phyloP scores from a whole-genome alignment of 2,888 invertebrate genomes.

The Allolobophora icterica region DNA sequence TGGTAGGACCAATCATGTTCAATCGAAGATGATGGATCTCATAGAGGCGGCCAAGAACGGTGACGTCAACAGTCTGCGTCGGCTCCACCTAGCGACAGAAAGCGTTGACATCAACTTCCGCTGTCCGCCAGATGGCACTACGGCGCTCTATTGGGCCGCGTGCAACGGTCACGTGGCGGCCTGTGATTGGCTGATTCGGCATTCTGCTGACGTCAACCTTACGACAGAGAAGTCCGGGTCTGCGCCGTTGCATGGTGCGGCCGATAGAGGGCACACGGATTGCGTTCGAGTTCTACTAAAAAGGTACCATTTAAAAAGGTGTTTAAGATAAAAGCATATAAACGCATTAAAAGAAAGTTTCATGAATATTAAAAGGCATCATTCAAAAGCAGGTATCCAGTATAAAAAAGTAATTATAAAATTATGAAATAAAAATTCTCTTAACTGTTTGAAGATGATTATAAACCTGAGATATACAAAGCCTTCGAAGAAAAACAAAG shows the following conservation, averaged over 20 bases:
- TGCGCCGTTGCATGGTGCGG: slow-evolving; percentile 41
- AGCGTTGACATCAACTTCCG: slow-evolving; percentile 27
- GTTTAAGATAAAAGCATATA: too few relatives aligned
- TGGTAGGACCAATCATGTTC: background rate
- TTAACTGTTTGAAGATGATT: too few relatives aligned
- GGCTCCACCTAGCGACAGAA: background rate
- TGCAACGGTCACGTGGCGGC: slow-evolving; percentile 40
- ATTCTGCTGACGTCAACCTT: slow-evolving; percentile 38
- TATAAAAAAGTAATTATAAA: too few relatives aligned
- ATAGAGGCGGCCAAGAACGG: slow-evolving; percentile 37
- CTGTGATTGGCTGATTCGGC: slow-evolving; percentile 40
- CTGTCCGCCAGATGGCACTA: slow-evolving; percentile 37
- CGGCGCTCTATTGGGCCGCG: slow-evolving; percentile 43
- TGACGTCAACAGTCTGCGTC: slow-evolving; percentile 21
- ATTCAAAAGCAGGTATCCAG: too few relatives aligned
- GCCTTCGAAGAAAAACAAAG: too few relatives aligned
- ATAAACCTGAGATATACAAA: too few relatives aligned
- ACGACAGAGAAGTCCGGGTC: slow-evolving; percentile 38
- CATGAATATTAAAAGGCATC: too few relatives aligned
- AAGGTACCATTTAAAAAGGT: slow-evolving; percentile 31
- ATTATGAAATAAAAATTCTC: too few relatives aligned
- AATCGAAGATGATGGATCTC: slow-evolving; percentile 2
- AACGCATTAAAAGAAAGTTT: too few relatives aligned
- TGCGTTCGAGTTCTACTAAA: slow-evolving; percentile 38
- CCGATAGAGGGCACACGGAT: slow-evolving; percentile 41